Conservation (phyloP, 1,140 invertebrate genomes). For the Microvelia longipes region DNA sequence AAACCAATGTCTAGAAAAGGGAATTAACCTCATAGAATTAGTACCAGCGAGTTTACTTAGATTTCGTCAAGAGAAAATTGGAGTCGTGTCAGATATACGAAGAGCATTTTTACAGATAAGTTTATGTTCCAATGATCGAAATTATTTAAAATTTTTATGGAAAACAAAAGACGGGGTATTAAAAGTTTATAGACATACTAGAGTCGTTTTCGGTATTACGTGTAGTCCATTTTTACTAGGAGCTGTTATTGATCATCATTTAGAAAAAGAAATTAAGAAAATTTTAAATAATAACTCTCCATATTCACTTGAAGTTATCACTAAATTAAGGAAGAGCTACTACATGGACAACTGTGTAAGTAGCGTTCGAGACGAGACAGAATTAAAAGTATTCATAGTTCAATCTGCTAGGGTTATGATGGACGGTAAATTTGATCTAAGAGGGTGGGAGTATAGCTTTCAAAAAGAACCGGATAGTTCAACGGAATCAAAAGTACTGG, state of each 20-base stretch:
- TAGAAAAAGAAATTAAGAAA: background rate
- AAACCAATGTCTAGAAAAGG: conserved; percentile 27
- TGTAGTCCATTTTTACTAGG: background rate
- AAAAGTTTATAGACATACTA: background rate
- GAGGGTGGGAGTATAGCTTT: too few species aligned
- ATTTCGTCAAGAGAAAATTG: conserved; percentile 27
- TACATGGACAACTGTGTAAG: too few species aligned
- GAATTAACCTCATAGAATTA: conserved; percentile 29
- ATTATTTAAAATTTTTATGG: background rate
- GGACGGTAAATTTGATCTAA: too few species aligned
- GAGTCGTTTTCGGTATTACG: background rate
- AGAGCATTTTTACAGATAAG: background rate
- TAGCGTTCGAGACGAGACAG: too few species aligned
- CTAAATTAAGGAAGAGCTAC: too few species aligned
- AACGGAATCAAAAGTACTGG: background rate
- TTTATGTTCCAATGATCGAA: background rate
- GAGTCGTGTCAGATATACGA: conserved; percentile 15
- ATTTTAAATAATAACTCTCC: background rate
- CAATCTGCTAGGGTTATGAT: background rate
- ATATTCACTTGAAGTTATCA: background rate
- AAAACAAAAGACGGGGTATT: background rate
- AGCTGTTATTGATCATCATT: background rate
- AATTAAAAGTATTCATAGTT: background rate
- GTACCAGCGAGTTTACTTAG: conserved; percentile 28
- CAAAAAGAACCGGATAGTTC: background rate